Evolutionary conservation across 2,113 vertebrate genomes (phyloP).

Genomic region (zebrafish (Danio rerio)): GRCz12tu NC_133176.1:41237501-41238000

Average conservation of each 20-base stretch:
- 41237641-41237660: constrained; percentile 34
- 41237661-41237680: neutral
- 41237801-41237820: constrained; percentile 29
- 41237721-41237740: constrained; percentile 31
- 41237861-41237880: constrained; percentile 7
- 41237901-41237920: constrained; percentile 2
- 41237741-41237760: constrained; percentile 36
- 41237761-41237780: constrained; percentile 41
- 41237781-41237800: constrained; percentile 21
- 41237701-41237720: neutral
- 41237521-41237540: neutral
- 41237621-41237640: constrained; percentile 17
- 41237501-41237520: constrained; percentile 23
- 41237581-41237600: constrained; percentile 35
- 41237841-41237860: constrained; percentile 18
- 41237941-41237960: neutral
- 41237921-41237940: neutral
- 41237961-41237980: neutral
- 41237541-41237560: neutral
- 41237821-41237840: constrained; percentile 22
- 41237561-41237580: constrained; percentile 19
- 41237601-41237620: constrained; percentile 19
- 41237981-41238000: neutral
- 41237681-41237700: neutral
- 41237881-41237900: constrained; percentile 17